phyloP scores from a whole-genome alignment of 2,113 vertebrate genomes.

The Urocitellus parryii region DNA sequence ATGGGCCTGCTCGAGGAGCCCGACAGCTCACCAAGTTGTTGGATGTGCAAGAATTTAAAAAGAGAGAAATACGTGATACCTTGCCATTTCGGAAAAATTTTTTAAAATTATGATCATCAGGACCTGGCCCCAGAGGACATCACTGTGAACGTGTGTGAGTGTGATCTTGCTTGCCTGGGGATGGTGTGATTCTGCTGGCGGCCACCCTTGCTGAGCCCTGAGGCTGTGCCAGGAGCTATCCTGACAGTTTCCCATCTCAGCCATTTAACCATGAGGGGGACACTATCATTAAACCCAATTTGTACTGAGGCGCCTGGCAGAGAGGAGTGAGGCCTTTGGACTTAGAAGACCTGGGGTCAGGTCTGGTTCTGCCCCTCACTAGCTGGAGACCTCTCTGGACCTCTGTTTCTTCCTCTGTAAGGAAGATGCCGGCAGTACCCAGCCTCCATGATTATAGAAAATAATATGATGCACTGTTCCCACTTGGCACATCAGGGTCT shows the following conservation, averaged over 20 bases:
- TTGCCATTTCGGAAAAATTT: neutral
- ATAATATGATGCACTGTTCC: rapidly evolving
- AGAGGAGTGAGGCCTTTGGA: neutral
- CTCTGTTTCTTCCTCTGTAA: neutral
- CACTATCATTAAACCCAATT: neutral
- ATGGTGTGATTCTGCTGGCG: rapidly evolving
- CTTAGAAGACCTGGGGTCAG: neutral
- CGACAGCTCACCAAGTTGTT: neutral
- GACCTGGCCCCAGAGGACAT: neutral
- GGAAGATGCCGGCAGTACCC: rapidly evolving
- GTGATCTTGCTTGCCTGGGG: neutral
- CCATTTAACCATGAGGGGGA: neutral
- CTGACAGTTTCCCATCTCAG: neutral
- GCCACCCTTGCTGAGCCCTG: rapidly evolving
- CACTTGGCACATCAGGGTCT: rapidly evolving
- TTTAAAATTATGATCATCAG: neutral
- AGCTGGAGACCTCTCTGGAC: neutral
- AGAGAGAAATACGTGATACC: neutral
- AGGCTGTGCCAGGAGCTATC: neutral
- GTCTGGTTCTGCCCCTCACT: neutral
- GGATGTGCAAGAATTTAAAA: neutral
- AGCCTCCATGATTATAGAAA: neutral
- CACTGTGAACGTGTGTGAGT: neutral
- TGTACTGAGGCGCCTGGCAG: neutral
- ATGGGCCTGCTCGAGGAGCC: neutral